These are phyloP conservation scores for Tolypeutes matacus DNA, from an alignment of 2,797 vertebrate genomes.

Conservation along the genomic window DNA sequence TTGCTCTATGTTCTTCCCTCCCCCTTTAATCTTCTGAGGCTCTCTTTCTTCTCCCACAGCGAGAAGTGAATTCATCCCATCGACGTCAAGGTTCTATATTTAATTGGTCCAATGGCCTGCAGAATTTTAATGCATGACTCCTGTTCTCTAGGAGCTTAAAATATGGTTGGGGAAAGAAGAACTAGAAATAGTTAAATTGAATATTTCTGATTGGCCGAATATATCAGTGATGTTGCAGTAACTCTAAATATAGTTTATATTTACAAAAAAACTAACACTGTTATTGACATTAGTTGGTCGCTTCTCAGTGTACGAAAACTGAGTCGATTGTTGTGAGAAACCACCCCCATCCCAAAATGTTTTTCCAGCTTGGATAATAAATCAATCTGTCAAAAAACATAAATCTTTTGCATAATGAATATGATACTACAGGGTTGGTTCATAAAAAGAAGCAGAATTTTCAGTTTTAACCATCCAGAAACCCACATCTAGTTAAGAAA, in stretches of 20 bases:
- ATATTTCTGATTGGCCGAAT: constrained; percentile 32
- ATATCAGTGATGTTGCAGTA: background rate
- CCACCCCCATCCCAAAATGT: background rate
- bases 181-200: background rate
- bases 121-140: background rate
- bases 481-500: background rate
- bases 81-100: background rate
- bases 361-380: background rate
- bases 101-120: background rate
- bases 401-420: background rate
- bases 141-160: background rate
- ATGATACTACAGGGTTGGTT: background rate
- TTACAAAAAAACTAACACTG: background rate
- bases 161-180: background rate
- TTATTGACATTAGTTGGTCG: background rate
- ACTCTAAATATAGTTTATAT: background rate
- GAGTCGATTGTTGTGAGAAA: background rate
- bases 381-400: background rate
- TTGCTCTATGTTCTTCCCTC: background rate
- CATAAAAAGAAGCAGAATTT: background rate
- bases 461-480: constrained; percentile 4
- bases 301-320: background rate
- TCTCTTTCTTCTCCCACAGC: background rate
- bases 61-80: background rate
- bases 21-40: background rate